phyloP scores from a whole-genome alignment of 2,888 invertebrate species.

The Agrotis clavis region DNA sequence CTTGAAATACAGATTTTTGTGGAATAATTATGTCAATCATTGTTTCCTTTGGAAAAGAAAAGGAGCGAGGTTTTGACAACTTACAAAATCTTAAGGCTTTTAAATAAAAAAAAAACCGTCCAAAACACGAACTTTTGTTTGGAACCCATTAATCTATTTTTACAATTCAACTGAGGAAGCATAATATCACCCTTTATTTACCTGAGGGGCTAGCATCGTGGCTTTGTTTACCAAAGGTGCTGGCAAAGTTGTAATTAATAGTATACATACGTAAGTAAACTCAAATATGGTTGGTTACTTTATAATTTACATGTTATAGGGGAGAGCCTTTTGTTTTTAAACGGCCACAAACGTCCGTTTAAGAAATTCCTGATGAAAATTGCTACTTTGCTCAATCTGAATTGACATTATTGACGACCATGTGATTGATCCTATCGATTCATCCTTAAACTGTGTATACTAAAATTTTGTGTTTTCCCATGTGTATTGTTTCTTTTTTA shows the following conservation, averaged over 20 bases:
- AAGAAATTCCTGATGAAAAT: background rate
- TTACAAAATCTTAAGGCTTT: background rate
- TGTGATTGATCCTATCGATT: too few species aligned
- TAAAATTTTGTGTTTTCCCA: too few species aligned
- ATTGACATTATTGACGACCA: too few species aligned
- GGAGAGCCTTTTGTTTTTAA: background rate
- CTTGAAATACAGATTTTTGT: too few species aligned
- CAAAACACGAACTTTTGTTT: background rate
- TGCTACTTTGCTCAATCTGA: background rate
- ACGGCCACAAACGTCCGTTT: too few species aligned
- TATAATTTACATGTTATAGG: background rate
- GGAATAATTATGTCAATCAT: background rate
- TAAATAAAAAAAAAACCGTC: background rate
- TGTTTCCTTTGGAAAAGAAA: constrained; percentile 1
- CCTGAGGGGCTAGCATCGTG: background rate
- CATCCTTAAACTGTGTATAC: too few species aligned
- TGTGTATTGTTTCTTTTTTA: too few species aligned
- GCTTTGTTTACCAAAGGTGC: background rate
- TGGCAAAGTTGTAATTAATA: background rate
- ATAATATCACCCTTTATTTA: background rate
- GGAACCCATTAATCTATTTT: background rate
- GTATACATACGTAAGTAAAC: too few species aligned
- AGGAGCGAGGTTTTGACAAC: background rate
- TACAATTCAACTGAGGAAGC: background rate
- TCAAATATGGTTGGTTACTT: background rate